Percentiles rank a stretch among this genome's conserved stretches.
Evolutionary conservation across 2,113 vertebrate genomes (phyloP).

Genomic region (Plestiodon gilberti): DNA sequence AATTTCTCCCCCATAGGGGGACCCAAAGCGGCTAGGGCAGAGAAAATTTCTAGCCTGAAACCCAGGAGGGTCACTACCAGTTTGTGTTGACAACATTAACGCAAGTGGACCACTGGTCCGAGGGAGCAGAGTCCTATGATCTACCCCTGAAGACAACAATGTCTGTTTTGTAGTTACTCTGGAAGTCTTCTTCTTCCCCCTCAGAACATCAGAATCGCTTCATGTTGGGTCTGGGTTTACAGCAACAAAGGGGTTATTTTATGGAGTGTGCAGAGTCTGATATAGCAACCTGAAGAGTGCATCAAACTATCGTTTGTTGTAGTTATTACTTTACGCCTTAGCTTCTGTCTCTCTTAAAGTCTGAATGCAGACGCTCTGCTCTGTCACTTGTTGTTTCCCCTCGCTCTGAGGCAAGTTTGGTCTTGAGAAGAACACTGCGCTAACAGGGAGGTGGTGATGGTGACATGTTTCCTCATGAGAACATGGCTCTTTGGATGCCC

Average conservation of each 20-base stretch:
- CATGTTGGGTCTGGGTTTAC: no score
- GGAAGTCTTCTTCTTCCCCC: not conserved
- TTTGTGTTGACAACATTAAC: no score
- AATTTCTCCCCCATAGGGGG: no score
- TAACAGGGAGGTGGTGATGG: not conserved
- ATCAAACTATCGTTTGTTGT: not conserved
- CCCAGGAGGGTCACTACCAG: no score
- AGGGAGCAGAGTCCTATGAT: no score
- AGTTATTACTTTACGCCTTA: not conserved
- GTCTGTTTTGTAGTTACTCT: not conserved
- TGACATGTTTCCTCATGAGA: not conserved
- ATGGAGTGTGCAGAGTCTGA: not conserved
- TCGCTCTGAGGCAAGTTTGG: constrained; percentile 26
- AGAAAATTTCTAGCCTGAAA: no score
- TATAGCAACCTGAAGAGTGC: not conserved
- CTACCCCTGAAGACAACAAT: not conserved
- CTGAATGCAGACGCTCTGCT: constrained; percentile 22
- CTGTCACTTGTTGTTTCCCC: constrained; percentile 46
- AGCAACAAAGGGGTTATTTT: not conserved
- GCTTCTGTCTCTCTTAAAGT: not conserved
- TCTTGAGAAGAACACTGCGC: constrained; percentile 46
- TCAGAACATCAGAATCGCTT: no score
- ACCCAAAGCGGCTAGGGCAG: no score
- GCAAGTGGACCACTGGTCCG: no score
- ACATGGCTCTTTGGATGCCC: constrained; percentile 38